Evolutionary conservation across 2,797 vertebrate genomes (phyloP).

Genomic region (Cryptoblepharus egeriae): DNA sequence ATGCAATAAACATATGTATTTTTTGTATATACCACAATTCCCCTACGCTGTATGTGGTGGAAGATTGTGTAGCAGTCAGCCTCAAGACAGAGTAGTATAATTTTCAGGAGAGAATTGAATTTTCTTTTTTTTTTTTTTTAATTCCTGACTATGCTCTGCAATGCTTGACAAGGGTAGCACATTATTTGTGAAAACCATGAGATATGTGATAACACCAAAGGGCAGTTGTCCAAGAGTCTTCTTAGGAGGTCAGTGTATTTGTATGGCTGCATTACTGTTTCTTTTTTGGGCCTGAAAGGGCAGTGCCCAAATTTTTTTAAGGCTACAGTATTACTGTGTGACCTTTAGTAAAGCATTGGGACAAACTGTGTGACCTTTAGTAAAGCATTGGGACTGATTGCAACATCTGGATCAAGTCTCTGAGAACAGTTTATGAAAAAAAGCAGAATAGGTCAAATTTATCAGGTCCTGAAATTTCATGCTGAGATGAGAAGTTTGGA

Average conservation of each 20-base stretch:
- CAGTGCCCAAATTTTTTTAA: neutral
- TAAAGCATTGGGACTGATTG: neutral
- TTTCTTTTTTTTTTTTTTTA: neutral
- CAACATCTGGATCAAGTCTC: neutral
- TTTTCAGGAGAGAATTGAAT: neutral
- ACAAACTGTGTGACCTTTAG: neutral
- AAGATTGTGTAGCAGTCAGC: neutral
- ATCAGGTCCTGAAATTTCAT: neutral
- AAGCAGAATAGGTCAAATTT: neutral
- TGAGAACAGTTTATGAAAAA: neutral
- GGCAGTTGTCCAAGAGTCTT: neutral
- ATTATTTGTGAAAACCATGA: neutral
- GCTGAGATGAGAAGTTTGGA: neutral
- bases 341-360: neutral
- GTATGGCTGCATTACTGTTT: neutral
- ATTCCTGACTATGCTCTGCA: neutral
- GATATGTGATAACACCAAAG: neutral
- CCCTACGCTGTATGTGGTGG: neutral
- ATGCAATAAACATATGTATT: neutral
- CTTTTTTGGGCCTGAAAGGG: neutral
- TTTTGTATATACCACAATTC: neutral
- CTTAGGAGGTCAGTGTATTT: fast-evolving
- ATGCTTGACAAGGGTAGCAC: neutral
- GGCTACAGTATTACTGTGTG: neutral
- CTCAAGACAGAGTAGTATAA: constrained; percentile 2